A percentile compares a stretch with the other conserved stretches of the same genome.
These are phyloP conservation scores for Macrobrachium nipponense DNA, from an alignment of 1,140 invertebrate genomes.

Conservation along the genomic window DNA sequence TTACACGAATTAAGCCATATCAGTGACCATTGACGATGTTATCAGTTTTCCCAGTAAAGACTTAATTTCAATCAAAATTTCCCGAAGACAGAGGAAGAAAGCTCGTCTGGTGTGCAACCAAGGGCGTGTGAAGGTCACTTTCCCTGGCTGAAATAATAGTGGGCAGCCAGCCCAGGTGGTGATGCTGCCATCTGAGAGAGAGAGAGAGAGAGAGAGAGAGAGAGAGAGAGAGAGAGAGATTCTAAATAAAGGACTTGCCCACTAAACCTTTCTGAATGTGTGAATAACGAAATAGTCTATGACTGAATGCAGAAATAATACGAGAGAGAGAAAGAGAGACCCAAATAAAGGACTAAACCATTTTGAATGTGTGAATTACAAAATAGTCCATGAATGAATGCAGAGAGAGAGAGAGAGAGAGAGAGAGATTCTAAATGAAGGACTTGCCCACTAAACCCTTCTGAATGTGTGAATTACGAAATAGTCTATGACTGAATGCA, in stretches of 20 bases:
- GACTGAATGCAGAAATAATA: neutral
- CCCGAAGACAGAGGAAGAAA: no score
- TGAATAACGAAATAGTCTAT: neutral
- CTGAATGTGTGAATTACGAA: no score
- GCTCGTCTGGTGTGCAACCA: neutral
- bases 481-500: neutral
- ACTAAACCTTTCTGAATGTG: no score
- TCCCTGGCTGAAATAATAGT: no score
- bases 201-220: slow-evolving; percentile 14
- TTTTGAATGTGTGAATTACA: no score
- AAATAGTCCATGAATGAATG: neutral
- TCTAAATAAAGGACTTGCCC: neutral
- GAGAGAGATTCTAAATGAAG: neutral
- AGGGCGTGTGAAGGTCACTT: neutral
- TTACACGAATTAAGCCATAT: no score
- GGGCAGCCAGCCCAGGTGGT: no score
- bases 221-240: slow-evolving; percentile 10
- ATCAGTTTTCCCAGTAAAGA: no score
- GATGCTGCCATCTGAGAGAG: neutral
- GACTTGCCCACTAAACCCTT: no score
- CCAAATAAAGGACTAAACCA: no score
- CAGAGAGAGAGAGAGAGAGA: slow-evolving; percentile 18
- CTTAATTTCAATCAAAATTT: no score
- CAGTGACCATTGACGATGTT: no score
- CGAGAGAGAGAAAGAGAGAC: neutral